Conservation (phyloP, 1,140 invertebrate genomes). For the Lepidostoma basale region DNA sequence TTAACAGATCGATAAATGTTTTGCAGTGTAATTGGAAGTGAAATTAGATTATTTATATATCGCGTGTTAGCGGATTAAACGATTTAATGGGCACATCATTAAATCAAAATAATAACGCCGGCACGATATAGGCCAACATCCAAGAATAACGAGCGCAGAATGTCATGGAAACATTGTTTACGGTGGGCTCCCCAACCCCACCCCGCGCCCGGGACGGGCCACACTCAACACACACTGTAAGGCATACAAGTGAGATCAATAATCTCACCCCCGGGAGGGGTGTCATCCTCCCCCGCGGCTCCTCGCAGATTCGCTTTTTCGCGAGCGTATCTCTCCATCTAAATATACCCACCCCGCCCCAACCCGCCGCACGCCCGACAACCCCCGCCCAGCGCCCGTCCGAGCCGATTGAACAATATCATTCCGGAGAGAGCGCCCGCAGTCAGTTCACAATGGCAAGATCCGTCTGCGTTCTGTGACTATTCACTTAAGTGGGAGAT, state of each 20-base stretch:
- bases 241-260: constrained; percentile 46
- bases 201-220: constrained; percentile 20
- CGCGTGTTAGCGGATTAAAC: background rate
- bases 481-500: background rate
- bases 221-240: constrained; percentile 34
- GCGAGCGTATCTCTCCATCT: constrained; percentile 45
- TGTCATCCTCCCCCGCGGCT: constrained; percentile 24
- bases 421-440: constrained; percentile 12
- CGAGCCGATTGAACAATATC: constrained; percentile 42
- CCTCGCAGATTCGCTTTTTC: constrained; percentile 46
- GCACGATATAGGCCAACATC: constrained; percentile 31
- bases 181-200: constrained; percentile 18
- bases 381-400: background rate
- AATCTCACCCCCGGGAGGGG: constrained; percentile 46
- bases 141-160: constrained; percentile 46
- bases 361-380: background rate
- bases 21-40: background rate
- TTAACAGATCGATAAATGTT: no score
- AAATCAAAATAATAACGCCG: constrained; percentile 43
- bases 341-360: constrained; percentile 36
- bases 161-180: constrained; percentile 46
- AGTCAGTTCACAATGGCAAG: background rate
- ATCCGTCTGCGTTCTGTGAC: constrained; percentile 1
- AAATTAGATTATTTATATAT: no score
- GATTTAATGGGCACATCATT: constrained; percentile 35